Conservation (phyloP, 2,113 vertebrate genomes). For the Elephantulus edwardii region DNA sequence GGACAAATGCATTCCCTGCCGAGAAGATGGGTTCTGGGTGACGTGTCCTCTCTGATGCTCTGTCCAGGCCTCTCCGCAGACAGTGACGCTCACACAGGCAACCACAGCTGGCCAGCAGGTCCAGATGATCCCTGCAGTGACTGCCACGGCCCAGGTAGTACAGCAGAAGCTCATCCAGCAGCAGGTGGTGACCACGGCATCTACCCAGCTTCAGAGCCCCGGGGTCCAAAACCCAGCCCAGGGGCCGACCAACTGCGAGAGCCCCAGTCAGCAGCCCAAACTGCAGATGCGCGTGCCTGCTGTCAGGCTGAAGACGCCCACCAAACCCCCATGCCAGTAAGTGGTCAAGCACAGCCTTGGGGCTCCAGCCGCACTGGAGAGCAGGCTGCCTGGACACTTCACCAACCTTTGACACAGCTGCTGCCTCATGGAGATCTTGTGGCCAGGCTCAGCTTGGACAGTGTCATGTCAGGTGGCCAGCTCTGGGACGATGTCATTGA, state of each 20-base stretch:
- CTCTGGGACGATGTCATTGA: neutral
- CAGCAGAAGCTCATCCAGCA: constrained; percentile 88
- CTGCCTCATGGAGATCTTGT: neutral
- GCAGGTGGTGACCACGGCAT: constrained; percentile 78
- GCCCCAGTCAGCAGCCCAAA: constrained; percentile 83
- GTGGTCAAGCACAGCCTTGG: neutral
- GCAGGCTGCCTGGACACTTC: neutral
- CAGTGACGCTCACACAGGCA: constrained; percentile 85
- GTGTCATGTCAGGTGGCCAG: neutral
- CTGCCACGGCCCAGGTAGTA: constrained; percentile 82
- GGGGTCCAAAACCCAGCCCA: constrained; percentile 84
- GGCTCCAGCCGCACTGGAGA: neutral
- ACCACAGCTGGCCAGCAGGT: constrained; percentile 78
- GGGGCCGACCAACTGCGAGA: constrained; percentile 76
- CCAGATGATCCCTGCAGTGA: constrained; percentile 82
- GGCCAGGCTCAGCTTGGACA: neutral
- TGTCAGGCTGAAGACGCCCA: constrained; percentile 87
- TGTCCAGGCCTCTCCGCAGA: constrained; percentile 84
- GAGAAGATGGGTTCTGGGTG: neutral
- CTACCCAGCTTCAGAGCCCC: constrained; percentile 86
- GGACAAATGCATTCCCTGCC: no score
- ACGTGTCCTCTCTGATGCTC: neutral
- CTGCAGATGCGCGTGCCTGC: constrained; percentile 84
- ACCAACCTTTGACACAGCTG: neutral
- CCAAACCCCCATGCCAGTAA: constrained; percentile 84